Percentiles rank a stretch among this genome's conserved stretches.
phyloP scores from a whole-genome alignment of 2,113 vertebrate species.

The Chaetodon auriga region DNA sequence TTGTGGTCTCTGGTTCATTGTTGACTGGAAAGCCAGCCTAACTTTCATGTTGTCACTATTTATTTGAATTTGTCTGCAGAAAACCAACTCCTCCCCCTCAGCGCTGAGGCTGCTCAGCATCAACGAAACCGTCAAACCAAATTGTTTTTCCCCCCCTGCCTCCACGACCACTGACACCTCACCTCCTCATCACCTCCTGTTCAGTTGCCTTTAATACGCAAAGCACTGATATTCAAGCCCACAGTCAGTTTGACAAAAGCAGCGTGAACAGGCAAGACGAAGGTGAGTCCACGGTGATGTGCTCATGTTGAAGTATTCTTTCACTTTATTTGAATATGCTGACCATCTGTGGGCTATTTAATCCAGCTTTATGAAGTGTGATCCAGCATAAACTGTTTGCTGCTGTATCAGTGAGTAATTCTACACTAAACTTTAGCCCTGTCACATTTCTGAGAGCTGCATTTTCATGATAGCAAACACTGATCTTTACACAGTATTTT shows the following conservation, averaged over 20 bases:
- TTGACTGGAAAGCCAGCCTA: slow-evolving; percentile 51
- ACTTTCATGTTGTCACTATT: slow-evolving; percentile 19
- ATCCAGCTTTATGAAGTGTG: neutral
- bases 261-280: slow-evolving; percentile 1
- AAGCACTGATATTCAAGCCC: neutral
- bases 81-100: slow-evolving; percentile 20
- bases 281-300: slow-evolving; percentile 47
- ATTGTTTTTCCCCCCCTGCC: neutral
- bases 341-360: neutral
- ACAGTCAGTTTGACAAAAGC: slow-evolving; percentile 23
- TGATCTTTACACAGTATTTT: neutral
- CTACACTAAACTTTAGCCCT: neutral
- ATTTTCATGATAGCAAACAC: neutral
- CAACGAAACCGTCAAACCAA: slow-evolving; percentile 30
- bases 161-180: slow-evolving; percentile 54
- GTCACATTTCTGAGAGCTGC: neutral
- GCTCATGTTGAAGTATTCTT: neutral
- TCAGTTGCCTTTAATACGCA: neutral
- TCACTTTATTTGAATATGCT: neutral
- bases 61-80: neutral
- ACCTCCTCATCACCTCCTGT: slow-evolving; percentile 8
- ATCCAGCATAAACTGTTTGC: neutral
- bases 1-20: slow-evolving; percentile 32
- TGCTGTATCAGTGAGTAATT: neutral
- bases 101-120: neutral